Evolutionary conservation across 2,797 vertebrate species (phyloP).

Genomic region (Myioborus miniatus): DNA sequence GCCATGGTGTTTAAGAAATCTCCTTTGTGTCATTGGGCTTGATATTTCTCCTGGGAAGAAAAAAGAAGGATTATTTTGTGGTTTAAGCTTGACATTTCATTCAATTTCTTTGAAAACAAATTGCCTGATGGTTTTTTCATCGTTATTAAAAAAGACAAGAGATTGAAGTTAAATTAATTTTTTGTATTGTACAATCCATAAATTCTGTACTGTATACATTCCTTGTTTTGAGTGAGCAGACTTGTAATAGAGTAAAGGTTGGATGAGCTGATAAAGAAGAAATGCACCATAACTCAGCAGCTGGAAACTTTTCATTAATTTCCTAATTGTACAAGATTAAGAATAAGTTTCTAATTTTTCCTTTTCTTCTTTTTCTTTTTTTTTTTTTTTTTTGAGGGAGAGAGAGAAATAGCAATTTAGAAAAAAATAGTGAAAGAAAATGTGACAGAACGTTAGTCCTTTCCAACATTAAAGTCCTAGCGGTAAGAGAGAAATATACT

Average conservation of each 20-base stretch:
- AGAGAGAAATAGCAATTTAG: neutral
- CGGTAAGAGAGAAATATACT: neutral
- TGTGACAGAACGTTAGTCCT: accelerated
- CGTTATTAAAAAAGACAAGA: neutral
- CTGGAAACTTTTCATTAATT: neutral
- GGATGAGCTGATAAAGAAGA: neutral
- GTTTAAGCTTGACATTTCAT: neutral
- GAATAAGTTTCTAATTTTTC: neutral
- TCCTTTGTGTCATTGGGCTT: neutral
- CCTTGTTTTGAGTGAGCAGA: neutral
- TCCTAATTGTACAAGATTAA: neutral
- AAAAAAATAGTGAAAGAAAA: neutral
- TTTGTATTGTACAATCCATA: neutral
- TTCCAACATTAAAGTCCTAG: neutral
- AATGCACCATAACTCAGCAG: neutral
- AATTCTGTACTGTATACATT: neutral
- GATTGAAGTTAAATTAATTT: neutral
- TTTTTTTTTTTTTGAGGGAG: neutral
- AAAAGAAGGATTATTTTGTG: neutral
- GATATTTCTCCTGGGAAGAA: neutral
- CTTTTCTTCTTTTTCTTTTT: no score
- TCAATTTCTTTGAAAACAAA: neutral
- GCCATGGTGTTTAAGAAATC: neutral
- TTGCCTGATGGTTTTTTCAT: neutral
- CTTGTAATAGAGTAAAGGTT: neutral